Evolutionary conservation across 1,140 invertebrate species (phyloP).

Genomic region (Mycetomoellerius zeteki): DNA sequence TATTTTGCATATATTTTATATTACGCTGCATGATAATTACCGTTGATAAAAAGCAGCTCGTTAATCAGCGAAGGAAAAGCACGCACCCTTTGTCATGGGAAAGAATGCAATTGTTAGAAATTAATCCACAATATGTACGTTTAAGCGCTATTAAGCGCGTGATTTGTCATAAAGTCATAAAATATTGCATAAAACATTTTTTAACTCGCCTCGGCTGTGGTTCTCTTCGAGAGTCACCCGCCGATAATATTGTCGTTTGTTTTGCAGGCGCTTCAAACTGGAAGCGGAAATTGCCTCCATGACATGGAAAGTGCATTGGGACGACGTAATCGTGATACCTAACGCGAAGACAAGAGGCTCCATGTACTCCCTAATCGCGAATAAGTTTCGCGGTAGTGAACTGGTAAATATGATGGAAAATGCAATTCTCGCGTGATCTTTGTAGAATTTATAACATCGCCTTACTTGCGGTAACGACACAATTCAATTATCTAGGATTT

Average conservation of each 20-base stretch:
- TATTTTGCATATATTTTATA: neutral
- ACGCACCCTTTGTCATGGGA: neutral
- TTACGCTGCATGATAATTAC: constrained; percentile 26
- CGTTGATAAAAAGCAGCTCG: constrained; percentile 39
- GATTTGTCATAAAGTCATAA: constrained; percentile 5
- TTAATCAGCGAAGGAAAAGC: constrained; percentile 22
- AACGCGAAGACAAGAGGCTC: constrained; percentile 88
- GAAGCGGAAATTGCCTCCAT: constrained; percentile 98
- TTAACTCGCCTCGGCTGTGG: neutral
- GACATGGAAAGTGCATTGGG: constrained; percentile 97
- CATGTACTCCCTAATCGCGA: constrained; percentile 89
- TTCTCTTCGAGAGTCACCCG: neutral
- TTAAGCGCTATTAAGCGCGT: neutral
- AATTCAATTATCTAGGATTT: neutral
- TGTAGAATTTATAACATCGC: neutral
- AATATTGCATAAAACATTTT: constrained; percentile 6
- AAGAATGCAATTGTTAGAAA: neutral
- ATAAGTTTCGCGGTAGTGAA: constrained; percentile 88
- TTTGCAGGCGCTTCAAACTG: constrained; percentile 94
- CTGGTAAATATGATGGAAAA: constrained; percentile 85
- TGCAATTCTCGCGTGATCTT: neutral
- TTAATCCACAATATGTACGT: constrained; percentile 29
- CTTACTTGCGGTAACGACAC: neutral
- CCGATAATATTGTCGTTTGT: constrained; percentile 65
- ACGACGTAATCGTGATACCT: constrained; percentile 90